Evolutionary conservation across 2,797 vertebrate species (phyloP).

Genomic region (Oreochromis mossambicus): DNA sequence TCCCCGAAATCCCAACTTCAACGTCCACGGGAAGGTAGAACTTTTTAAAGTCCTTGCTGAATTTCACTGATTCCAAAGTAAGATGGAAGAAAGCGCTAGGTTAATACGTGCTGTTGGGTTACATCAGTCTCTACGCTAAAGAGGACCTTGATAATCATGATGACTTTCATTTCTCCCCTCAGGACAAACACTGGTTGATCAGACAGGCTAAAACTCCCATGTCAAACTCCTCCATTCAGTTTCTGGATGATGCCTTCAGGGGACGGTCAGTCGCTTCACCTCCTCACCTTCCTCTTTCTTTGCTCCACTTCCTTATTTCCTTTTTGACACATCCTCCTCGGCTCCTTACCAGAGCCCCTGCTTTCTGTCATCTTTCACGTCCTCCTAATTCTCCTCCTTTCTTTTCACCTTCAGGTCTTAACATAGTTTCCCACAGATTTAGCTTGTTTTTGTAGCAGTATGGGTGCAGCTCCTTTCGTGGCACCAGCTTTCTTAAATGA

Average conservation of each 20-base stretch:
- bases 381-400: not conserved
- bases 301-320: not conserved
- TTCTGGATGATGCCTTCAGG: slow-evolving; percentile 90
- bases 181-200: slow-evolving; percentile 99
- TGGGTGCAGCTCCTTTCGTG: not conserved
- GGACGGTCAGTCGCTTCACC: slow-evolving; percentile 75
- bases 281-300: not conserved
- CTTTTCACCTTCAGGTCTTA: not conserved
- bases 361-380: not conserved
- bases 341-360: not conserved
- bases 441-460: not conserved
- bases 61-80: not conserved
- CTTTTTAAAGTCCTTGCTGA: accelerated
- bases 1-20: slow-evolving; percentile 91
- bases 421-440: not conserved
- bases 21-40: slow-evolving; percentile 88
- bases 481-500: not conserved
- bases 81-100: not conserved
- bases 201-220: slow-evolving; percentile 96
- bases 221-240: slow-evolving; percentile 90
- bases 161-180: not conserved
- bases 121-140: not conserved
- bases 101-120: not conserved
- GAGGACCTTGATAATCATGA: not conserved
- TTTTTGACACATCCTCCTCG: not conserved